These are phyloP conservation scores for Menidia menidia DNA, from an alignment of 2,797 vertebrate genomes.

Conservation along the genomic window DNA sequence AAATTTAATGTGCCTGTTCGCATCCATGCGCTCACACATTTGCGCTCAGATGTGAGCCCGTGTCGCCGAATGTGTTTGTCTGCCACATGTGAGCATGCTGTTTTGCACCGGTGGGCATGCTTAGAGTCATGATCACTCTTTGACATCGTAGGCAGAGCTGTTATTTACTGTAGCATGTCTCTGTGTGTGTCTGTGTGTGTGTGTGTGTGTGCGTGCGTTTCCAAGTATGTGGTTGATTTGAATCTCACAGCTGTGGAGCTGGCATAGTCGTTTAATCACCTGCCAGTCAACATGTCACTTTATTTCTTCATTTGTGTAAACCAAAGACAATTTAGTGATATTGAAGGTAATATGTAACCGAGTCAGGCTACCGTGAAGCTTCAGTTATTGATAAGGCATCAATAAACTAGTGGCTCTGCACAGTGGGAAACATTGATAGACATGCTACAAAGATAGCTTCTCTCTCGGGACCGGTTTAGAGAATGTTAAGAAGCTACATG, in stretches of 20 bases:
- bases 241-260: slow-evolving; percentile 33
- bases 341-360: slow-evolving; percentile 32
- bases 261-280: slow-evolving; percentile 48
- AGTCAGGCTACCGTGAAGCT: slow-evolving; percentile 32
- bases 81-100: slow-evolving; percentile 25
- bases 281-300: slow-evolving; percentile 54
- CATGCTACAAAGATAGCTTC: slow-evolving; percentile 30
- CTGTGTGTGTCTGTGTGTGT: slow-evolving; percentile 7
- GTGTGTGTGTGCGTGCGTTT: slow-evolving; percentile 6
- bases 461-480: slow-evolving; percentile 33
- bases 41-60: not conserved
- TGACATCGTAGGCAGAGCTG: slow-evolving; percentile 34
- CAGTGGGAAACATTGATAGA: slow-evolving; percentile 33
- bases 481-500: slow-evolving; percentile 32
- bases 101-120: slow-evolving; percentile 26
- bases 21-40: not conserved
- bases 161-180: slow-evolving; percentile 7
- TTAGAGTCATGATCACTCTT: slow-evolving; percentile 41
- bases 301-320: slow-evolving; percentile 50
- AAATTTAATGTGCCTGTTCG: slow-evolving; percentile 1
- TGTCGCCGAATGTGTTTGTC: slow-evolving; percentile 26
- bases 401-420: slow-evolving; percentile 51
- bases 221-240: slow-evolving; percentile 6
- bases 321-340: slow-evolving; percentile 40
- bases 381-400: slow-evolving; percentile 67